Conservation (phyloP, 2,888 invertebrate species). For the Steromphala cineraria region DNA sequence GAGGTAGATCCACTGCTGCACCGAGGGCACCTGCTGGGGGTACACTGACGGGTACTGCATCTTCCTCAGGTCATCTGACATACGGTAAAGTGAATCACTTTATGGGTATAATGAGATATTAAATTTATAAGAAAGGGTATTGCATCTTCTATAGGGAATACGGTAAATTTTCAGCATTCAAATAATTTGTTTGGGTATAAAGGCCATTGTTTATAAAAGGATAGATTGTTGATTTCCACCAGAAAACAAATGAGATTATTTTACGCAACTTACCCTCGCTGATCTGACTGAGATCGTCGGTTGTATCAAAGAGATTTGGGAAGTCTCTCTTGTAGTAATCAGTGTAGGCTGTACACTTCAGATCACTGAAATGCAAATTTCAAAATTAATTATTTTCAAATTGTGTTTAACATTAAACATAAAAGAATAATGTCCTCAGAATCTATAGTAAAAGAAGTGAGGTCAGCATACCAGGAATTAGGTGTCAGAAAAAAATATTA, state of each 20-base stretch:
- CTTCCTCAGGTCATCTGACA: conserved; percentile 62
- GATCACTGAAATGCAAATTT: conserved; percentile 78
- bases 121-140: too few relatives aligned
- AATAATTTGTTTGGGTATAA: too few relatives aligned
- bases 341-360: conserved; percentile 83
- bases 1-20: conserved; percentile 84
- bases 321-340: conserved; percentile 91
- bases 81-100: neutral
- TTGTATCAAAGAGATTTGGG: conserved; percentile 79
- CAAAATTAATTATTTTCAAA: neutral
- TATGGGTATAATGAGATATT: too few relatives aligned
- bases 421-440: neutral
- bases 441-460: neutral
- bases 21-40: conserved; percentile 81
- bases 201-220: too few relatives aligned
- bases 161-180: too few relatives aligned
- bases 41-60: conserved; percentile 80
- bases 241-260: too few relatives aligned
- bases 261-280: conserved; percentile 49
- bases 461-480: neutral
- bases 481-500: neutral
- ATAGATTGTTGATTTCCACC: too few relatives aligned
- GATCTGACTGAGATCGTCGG: conserved; percentile 55
- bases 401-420: neutral
- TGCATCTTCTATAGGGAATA: too few relatives aligned